Evolutionary conservation across 2,113 vertebrate genomes (phyloP).

Genomic region (Piliocolobus tephrosceles): DNA sequence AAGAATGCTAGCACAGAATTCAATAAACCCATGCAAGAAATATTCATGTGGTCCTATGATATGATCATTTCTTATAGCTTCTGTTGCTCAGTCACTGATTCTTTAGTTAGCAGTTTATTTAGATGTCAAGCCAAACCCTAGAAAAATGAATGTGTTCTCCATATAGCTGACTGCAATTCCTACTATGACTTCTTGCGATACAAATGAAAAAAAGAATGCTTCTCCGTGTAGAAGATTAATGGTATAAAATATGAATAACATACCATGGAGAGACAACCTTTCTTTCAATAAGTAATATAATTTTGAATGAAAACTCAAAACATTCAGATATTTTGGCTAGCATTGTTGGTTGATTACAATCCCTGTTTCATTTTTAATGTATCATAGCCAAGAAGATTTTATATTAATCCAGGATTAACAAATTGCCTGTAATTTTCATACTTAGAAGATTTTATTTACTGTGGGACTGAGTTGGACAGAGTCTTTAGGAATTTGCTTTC

Average conservation of each 20-base stretch:
- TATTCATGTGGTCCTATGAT: background rate
- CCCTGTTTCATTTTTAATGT: background rate
- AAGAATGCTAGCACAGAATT: conserved; percentile 13
- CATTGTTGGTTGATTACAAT: background rate
- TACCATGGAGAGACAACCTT: background rate
- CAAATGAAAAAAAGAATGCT: background rate
- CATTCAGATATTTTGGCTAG: background rate
- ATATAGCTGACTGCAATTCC: background rate
- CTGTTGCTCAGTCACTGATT: background rate
- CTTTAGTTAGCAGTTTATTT: background rate
- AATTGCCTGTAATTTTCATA: background rate
- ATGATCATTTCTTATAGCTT: background rate
- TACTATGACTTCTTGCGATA: background rate
- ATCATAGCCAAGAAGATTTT: background rate
- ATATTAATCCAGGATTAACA: background rate
- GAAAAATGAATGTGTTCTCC: background rate
- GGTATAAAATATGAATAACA: background rate
- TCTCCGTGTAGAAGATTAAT: background rate
- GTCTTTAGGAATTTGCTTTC: background rate
- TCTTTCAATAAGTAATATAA: background rate
- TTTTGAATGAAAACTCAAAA: background rate
- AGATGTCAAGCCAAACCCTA: background rate
- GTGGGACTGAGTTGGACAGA: background rate
- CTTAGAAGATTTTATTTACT: background rate
- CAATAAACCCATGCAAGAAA: conserved; percentile 44